phyloP scores from a whole-genome alignment of 2,888 invertebrate genomes.

The Volucella inanis region DNA sequence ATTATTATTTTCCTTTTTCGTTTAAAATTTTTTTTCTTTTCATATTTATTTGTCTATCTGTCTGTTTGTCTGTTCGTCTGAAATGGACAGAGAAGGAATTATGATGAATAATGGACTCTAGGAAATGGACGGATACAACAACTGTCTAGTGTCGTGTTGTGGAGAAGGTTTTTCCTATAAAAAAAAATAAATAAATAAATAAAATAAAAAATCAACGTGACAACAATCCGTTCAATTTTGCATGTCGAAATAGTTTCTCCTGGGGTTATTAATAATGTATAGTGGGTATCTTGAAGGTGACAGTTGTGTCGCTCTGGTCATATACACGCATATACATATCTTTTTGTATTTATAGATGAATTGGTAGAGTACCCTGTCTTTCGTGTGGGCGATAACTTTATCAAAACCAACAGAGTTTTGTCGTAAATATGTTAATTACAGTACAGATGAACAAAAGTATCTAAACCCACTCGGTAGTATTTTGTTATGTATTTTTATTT shows the following conservation, averaged over 20 bases:
- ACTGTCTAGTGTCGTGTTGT: no score
- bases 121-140: conserved; percentile 71
- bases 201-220: no score
- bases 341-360: neutral
- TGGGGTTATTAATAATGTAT: neutral
- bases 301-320: no score
- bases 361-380: conserved; percentile 55
- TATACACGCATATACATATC: no score
- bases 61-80: conserved; percentile 8
- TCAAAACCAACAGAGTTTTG: conserved; percentile 44
- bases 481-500: neutral
- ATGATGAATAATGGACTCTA: conserved; percentile 75
- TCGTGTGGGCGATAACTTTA: conserved; percentile 57
- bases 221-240: conserved; percentile 57
- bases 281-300: neutral
- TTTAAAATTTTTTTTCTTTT: neutral
- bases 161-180: no score
- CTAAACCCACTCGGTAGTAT: conserved; percentile 23
- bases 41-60: no score
- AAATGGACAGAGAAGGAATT: conserved; percentile 44
- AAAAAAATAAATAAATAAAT: no score
- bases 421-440: conserved; percentile 67
- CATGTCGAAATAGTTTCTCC: conserved; percentile 71
- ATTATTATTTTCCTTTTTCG: conserved; percentile 24
- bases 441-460: conserved; percentile 57